Conservation (phyloP, 92 coral and sea anemone genomes). For the Nematostella vectensis region DNA sequence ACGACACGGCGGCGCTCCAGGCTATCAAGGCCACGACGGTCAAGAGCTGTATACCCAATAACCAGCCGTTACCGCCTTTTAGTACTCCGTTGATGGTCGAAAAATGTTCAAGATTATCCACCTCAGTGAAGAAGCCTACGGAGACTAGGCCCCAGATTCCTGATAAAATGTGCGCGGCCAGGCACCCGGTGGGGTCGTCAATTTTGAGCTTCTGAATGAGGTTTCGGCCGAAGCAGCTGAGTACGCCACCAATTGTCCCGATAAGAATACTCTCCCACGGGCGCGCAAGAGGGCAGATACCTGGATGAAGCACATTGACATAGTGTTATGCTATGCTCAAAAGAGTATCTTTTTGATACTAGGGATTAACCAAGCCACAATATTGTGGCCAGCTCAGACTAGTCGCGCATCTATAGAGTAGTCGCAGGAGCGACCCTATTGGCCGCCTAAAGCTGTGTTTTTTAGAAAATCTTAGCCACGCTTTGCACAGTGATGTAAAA, state of each 20-base stretch:
- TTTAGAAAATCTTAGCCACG: too few species aligned
- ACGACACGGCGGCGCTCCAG: slow-evolving; percentile 53
- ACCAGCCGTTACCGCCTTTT: slow-evolving; percentile 59
- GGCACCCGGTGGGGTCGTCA: slow-evolving; percentile 80
- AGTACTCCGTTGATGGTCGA: slow-evolving; percentile 39
- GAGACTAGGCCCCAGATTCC: slow-evolving; percentile 78
- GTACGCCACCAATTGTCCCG: slow-evolving; percentile 59
- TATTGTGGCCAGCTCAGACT: too few species aligned
- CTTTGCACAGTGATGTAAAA: too few species aligned
- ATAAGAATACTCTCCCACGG: slow-evolving; percentile 84
- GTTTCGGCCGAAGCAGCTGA: slow-evolving; percentile 58
- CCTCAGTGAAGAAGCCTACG: slow-evolving; percentile 61
- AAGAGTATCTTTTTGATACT: too few species aligned
- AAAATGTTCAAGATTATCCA: slow-evolving; percentile 51
- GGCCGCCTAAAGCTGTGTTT: too few species aligned
- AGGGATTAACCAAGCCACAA: too few species aligned
- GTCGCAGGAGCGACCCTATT: too few species aligned
- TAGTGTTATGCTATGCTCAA: too few species aligned
- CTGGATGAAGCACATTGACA: slow-evolving; percentile 9
- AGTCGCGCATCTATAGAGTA: too few species aligned
- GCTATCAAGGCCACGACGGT: slow-evolving; percentile 46
- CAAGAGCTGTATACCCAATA: slow-evolving; percentile 53
- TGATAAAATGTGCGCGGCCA: slow-evolving; percentile 64
- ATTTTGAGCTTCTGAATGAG: slow-evolving; percentile 45
- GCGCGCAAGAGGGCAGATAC: slow-evolving; percentile 72